Evolutionary conservation across 2,797 vertebrate species (phyloP), one percentile per base, ranked within the genome.

Genomic region (Falco peregrinus): DNA sequence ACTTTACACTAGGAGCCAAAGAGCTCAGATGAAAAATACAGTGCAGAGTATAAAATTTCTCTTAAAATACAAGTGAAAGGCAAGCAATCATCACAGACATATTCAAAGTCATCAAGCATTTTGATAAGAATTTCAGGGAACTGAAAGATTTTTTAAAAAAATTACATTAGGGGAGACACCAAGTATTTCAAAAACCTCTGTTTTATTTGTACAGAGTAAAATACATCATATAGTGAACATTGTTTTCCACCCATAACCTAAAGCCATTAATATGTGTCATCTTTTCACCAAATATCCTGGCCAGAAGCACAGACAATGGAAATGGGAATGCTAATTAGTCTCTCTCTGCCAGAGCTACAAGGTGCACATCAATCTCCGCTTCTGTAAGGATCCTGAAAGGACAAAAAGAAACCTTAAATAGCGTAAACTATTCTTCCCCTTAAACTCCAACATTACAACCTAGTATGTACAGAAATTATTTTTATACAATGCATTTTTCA

Each of bases 261-360:
- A 96, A 95, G 91, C 94, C 97, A 96, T 96, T 95, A 94, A 48
- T 50, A 95, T 77, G 84, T 70, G 92, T 93, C 96, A 87, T 92
- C 87, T 90, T 97, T 96, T 94, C 96, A 94, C 80, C 96, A 96
- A 94, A 96, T 68, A 93, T 71, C 91, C 78, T 94, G 94, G 93
- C 83, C 95, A 93, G 96, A 95, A 96, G 94, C 65, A 87, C 81
- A 92, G 84, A 93, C 85, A 94, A 80, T 79, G 24, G 60, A 94
- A 97, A 90, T 8, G 31, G 93, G 96, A 94, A 96, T 39, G 77
- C 91, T 97, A 95, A 89, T 96, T 98, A 99, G 98, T 99, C 99
- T 97, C 99, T 99, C 97, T 99, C 99, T 83, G 99, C 98, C 97
- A 99, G 98, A 97, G 99, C 97, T 97, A 99, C 98, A 96, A 99